Evolutionary conservation across 2,113 vertebrate genomes (phyloP).

Genomic region (Mus spicilegus): DNA sequence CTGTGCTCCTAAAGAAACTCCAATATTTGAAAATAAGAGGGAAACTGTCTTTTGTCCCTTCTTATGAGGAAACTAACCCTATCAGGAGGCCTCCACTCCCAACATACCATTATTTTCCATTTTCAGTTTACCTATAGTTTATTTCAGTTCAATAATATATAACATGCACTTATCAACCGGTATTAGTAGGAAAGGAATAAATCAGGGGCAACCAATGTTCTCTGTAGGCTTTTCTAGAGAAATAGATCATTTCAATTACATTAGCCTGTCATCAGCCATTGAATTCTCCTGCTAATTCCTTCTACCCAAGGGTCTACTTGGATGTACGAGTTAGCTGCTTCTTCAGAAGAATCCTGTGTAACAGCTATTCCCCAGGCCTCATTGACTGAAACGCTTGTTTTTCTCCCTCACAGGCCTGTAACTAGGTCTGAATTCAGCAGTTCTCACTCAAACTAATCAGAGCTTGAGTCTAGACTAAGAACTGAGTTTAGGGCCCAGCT

Average conservation of each 20-base stretch:
- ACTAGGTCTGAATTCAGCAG: background rate
- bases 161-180: background rate
- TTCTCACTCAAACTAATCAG: background rate
- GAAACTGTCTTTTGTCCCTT: background rate
- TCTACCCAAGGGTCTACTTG: background rate
- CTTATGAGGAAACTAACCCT: background rate
- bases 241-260: background rate
- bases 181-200: background rate
- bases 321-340: background rate
- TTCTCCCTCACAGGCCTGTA: background rate
- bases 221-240: background rate
- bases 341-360: background rate
- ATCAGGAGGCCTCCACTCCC: background rate
- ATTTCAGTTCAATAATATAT: background rate
- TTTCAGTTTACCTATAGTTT: background rate
- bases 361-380: background rate
- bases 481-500: background rate
- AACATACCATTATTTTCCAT: background rate
- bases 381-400: background rate
- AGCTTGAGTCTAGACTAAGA: background rate
- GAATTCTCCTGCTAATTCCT: background rate
- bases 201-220: background rate
- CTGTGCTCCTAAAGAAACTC: background rate
- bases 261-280: background rate
- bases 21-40: background rate